A percentile compares a stretch with the other conserved stretches of the same genome.
These are phyloP conservation scores for Catharus minimus DNA, from an alignment of 2,113 vertebrate genomes.

Conservation along the genomic window DNA sequence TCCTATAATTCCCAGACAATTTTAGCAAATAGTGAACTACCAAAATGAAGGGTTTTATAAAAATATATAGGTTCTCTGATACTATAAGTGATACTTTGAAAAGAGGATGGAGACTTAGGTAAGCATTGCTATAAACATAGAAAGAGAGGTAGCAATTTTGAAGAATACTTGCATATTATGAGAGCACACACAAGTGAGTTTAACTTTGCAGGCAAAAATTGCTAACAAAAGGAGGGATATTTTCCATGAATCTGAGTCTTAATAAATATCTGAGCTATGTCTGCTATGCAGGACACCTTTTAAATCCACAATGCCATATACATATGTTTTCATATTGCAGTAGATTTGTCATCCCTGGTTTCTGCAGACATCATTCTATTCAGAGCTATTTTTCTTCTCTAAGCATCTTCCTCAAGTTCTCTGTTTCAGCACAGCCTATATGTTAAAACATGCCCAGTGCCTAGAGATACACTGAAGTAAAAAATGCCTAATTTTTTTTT, in stretches of 20 bases:
- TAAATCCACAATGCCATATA: background rate
- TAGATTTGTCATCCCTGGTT: slow-evolving; percentile 1
- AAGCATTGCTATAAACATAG: background rate
- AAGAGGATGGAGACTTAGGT: background rate
- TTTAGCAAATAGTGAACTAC: background rate
- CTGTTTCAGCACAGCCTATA: background rate
- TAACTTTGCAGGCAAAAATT: background rate
- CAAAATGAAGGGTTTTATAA: background rate
- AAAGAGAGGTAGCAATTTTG: background rate
- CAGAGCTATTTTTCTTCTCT: background rate
- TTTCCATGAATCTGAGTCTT: background rate
- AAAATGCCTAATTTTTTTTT: background rate
- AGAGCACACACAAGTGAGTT: background rate
- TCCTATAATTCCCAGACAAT: background rate
- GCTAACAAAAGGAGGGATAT: background rate
- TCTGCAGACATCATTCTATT: slow-evolving; percentile 7
- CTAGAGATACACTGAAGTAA: background rate
- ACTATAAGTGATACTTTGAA: background rate
- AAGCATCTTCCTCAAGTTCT: slow-evolving; percentile 12
- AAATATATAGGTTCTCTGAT: background rate
- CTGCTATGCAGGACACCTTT: background rate
- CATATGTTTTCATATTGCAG: background rate
- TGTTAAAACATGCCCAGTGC: slow-evolving; percentile 33
- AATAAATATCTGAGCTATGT: background rate
- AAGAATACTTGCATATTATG: background rate